Evolutionary conservation across 1,140 invertebrate species (phyloP), one percentile per base, ranked within the genome.

Genomic region (Drosophila fuyamai): DNA sequence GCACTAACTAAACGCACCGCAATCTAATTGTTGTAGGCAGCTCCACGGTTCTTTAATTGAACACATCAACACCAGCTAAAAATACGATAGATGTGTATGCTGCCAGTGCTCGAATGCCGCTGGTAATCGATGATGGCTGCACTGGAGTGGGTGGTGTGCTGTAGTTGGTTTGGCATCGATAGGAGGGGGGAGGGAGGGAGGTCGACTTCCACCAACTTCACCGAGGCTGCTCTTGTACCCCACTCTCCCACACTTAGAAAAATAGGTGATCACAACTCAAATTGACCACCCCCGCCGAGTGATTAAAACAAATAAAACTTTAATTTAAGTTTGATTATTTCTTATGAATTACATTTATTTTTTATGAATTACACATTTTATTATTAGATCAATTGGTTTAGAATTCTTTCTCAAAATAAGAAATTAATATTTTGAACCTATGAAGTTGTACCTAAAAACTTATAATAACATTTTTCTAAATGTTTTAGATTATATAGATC

Each of bases 31-130:
- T 86, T 88, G 79, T 54, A 88, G 76, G 84, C 84, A 88, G 79
- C 83, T 89, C 83, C 83, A 84, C 76, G 76, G 79, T 83, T 88
- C 79, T 89, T 89, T 88, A 88, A 88, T 88, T 88, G 83, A 88
- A 88, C 79, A 88, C 83, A 88, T 88, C 83, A 88, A 88, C 83
- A 88, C 83, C 77, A 89, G 84, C 83, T 88, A 88, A 89, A 88
- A 88, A 88, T 88, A 88, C 76, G 60, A 44, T 47, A 38, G 29
- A 68, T 62, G 67, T 61, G 59, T 40, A 53, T 48, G 60, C 18
- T 23, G 48, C 32, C 51, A 46, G 58, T 32, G 29, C 8, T 1
- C 29, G 29, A 4, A 6, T 32, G 29, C 29, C 29, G 29, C 8
- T 32, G 29, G 29, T 77, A 81, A 80, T 80, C 73, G 78, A 80